These are phyloP conservation scores for Stenodera caucasica DNA, from an alignment of 2,888 invertebrate genomes.

Conservation along the genomic window DNA sequence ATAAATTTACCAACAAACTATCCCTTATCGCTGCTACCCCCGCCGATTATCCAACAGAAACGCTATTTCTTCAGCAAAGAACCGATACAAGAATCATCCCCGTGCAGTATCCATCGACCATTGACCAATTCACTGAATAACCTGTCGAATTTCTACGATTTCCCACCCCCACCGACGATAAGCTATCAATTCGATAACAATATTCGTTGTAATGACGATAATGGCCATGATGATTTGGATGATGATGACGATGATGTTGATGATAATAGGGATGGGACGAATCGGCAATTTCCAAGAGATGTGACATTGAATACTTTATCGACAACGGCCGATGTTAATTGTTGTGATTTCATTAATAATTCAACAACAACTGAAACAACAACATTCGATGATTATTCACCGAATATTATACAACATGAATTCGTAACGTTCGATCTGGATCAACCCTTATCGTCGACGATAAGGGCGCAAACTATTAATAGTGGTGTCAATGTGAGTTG, in stretches of 20 bases:
- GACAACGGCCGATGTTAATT: conserved; percentile 64
- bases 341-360: conserved; percentile 51
- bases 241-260: not conserved
- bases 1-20: conserved; percentile 45
- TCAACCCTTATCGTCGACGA: conserved; percentile 54
- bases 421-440: conserved; percentile 72
- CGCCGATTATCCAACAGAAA: conserved; percentile 58
- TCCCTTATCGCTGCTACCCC: conserved; percentile 22
- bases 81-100: conserved; percentile 51
- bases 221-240: conserved; percentile 7
- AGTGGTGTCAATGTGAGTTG: conserved; percentile 49
- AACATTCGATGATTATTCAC: conserved; percentile 60
- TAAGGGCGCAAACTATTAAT: conserved; percentile 48
- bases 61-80: conserved; percentile 69
- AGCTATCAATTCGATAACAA: conserved; percentile 62
- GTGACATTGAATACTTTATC: conserved; percentile 71
- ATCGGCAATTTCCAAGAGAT: conserved; percentile 56
- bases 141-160: conserved; percentile 64
- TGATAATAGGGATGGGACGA: conserved; percentile 12
- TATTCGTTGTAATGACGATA: conserved; percentile 16
- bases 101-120: conserved; percentile 61
- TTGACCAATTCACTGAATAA: conserved; percentile 63
- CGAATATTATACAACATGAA: conserved; percentile 63
- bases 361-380: no score
- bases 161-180: conserved; percentile 68